Base-by-base conservation (phyloP, 2,888 invertebrate genomes). In the Machimus atricapillus region DNA sequence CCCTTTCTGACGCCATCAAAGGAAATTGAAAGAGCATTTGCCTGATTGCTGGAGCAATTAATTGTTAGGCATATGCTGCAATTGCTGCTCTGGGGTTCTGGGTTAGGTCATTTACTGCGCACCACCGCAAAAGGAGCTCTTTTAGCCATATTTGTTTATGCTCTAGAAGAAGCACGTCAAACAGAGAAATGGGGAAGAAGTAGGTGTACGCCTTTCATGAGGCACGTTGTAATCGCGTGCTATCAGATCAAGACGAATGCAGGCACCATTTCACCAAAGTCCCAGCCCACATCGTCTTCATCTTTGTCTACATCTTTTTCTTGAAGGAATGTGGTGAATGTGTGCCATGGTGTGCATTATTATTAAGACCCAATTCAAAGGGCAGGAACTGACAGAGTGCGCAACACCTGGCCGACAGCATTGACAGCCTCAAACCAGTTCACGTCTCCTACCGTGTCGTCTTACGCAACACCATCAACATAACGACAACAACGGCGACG, bases 1-100 rank as follows among this genome's bases (percentile, higher is more conserved):
- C 16, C 52, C 27, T 27, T 66, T 34, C 82, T 40, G 82, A 82
- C 82, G 58, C 31, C 82, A 34, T 82, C 82, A 82, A 82, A 82
- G 58, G 79, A 37, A 82, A 82, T 82, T 52, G 82, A 66, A 66
- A 82, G 52, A 58, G 40, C 34, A 58, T 58, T 82, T 58, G n/a
- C 58, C 56, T 58, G 58, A 82, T 82, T 82, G 58, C 82, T 37
- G 7, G 19, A 3, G 52, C 82, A 37, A 58, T 82, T 82, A 58
- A 66, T 58, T 82, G 52, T 19, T 34, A 14, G 66, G 82, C 82
- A 82, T 82, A 58, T 82, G 81, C 52, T 31, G 31, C 81, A 81
- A 81, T 23, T 81, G 66, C 58, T 37, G 14, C 27, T 23, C 66
- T 37, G 19, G 82, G 37, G 43, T 46, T 46, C 43, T 46, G 43